phyloP scores from a whole-genome alignment of 2,113 vertebrate species.

The Cygnus atratus region DNA sequence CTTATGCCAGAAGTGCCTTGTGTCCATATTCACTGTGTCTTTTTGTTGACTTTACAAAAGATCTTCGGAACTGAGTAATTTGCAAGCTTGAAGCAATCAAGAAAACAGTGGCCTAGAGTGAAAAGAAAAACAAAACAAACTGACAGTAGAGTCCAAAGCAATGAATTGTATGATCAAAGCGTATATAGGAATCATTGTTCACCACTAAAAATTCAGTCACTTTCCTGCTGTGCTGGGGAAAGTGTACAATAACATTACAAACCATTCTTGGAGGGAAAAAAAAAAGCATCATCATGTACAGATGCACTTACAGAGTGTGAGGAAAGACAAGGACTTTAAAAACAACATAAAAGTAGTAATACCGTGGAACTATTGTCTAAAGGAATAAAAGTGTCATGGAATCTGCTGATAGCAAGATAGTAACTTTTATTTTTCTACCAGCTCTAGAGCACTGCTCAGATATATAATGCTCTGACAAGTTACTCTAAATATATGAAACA shows the following conservation, averaged over 20 bases:
- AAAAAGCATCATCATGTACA: background rate
- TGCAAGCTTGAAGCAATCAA: background rate
- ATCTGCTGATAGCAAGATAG: background rate
- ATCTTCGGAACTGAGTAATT: background rate
- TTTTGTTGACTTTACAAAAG: background rate
- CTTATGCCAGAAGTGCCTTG: background rate
- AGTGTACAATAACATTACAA: background rate
- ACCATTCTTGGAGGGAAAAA: background rate
- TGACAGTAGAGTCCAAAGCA: background rate
- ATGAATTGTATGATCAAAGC: background rate
- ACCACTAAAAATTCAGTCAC: background rate
- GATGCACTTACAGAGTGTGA: background rate
- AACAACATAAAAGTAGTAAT: background rate
- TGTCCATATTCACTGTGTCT: background rate
- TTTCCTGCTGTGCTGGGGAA: background rate
- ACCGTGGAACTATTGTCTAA: background rate
- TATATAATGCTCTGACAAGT: background rate
- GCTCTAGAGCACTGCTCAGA: background rate
- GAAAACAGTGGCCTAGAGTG: background rate
- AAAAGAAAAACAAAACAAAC: background rate
- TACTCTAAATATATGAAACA: background rate
- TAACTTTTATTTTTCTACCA: background rate
- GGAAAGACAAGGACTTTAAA: background rate
- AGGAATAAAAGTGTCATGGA: background rate
- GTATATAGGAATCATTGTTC: background rate